Conservation (phyloP, 2,888 invertebrate genomes). For the Acanthosepion esculentum region DNA sequence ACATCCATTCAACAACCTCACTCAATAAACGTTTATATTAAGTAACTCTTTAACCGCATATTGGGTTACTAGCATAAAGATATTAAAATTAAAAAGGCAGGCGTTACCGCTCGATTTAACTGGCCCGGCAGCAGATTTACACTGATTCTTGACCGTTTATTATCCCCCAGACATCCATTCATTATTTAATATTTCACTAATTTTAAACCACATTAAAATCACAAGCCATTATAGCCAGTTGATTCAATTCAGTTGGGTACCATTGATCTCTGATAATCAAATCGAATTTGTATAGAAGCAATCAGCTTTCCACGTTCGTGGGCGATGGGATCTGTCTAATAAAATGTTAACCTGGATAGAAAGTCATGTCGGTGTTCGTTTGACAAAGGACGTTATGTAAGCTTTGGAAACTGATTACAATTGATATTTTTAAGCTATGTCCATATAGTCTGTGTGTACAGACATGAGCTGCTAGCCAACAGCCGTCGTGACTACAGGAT, state of each 20-base stretch:
- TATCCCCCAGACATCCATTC: neutral
- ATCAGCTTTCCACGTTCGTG: neutral
- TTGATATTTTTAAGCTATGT: neutral
- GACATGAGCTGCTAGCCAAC: neutral
- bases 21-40: too few relatives aligned
- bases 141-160: too few relatives aligned
- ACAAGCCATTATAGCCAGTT: neutral
- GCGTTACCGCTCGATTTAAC: too few relatives aligned
- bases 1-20: too few relatives aligned
- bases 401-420: neutral
- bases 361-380: neutral
- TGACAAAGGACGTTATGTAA: neutral
- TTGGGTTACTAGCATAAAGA: too few relatives aligned
- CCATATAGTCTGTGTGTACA: neutral
- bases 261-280: neutral
- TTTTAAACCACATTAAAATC: neutral
- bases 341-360: neutral
- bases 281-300: neutral
- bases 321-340: neutral
- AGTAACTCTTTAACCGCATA: too few relatives aligned
- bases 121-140: too few relatives aligned
- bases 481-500: neutral
- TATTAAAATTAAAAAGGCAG: too few relatives aligned
- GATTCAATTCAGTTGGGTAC: neutral
- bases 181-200: neutral